phyloP scores from a whole-genome alignment of 37 sponge, comb jelly and placozoan genomes.

The Chondrosia reniformis region DNA sequence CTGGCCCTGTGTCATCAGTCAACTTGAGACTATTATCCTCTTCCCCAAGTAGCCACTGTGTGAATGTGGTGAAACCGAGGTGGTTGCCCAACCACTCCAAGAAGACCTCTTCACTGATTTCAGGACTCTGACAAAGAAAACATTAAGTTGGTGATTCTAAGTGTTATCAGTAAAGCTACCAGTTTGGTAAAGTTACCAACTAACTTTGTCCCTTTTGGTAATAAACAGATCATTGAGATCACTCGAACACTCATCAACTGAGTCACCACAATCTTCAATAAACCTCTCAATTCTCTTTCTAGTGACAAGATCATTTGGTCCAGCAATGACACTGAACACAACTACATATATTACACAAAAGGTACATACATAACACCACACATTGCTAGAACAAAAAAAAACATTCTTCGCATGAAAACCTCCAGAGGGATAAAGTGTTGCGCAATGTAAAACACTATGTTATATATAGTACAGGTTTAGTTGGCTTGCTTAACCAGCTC shows the following conservation, averaged over 20 bases:
- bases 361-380: neutral
- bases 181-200: too few species aligned
- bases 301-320: neutral
- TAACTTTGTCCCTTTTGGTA: too few species aligned
- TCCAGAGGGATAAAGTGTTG: too few species aligned
- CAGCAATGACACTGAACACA: slow-evolving; percentile 15
- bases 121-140: neutral
- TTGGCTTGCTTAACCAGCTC: too few species aligned
- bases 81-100: slow-evolving; percentile 36
- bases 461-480: too few species aligned
- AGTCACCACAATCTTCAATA: neutral
- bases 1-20: slow-evolving; percentile 38
- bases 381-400: too few species aligned
- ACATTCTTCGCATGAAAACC: too few species aligned
- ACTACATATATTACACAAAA: slow-evolving; percentile 7
- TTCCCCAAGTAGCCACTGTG: slow-evolving; percentile 48
- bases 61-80: slow-evolving; percentile 49
- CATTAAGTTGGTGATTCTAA: neutral
- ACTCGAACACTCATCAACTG: neutral
- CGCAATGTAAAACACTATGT: too few species aligned
- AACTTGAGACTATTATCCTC: slow-evolving; percentile 27
- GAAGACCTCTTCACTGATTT: slow-evolving; percentile 30
- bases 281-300: slow-evolving; percentile 1
- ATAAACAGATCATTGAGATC: slow-evolving; percentile 14
- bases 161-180: too few species aligned